phyloP scores from a whole-genome alignment of 2,113 vertebrate species.

The Sorex fumeus region DNA sequence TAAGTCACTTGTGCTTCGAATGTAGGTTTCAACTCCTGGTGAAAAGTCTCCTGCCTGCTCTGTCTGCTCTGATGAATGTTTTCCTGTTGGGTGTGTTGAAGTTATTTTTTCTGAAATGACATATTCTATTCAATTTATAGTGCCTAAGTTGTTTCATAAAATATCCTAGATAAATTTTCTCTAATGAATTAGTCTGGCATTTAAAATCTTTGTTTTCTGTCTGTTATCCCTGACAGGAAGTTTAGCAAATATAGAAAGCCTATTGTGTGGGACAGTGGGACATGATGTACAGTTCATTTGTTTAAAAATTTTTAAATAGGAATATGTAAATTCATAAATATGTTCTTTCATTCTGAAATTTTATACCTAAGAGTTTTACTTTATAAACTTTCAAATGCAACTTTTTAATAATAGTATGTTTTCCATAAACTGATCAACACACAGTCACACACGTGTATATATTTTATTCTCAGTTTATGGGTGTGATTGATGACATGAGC shows the following conservation, averaged over 20 bases:
- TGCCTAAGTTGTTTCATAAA: slow-evolving; percentile 46
- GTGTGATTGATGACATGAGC: too few species aligned
- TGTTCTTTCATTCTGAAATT: slow-evolving; percentile 25
- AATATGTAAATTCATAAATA: neutral
- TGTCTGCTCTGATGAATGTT: slow-evolving; percentile 64
- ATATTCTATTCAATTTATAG: slow-evolving; percentile 30
- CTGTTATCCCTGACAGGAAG: slow-evolving; percentile 7
- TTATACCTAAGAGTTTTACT: neutral
- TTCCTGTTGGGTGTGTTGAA: slow-evolving; percentile 61
- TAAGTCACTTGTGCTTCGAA: slow-evolving; percentile 57
- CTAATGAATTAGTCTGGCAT: slow-evolving; percentile 57
- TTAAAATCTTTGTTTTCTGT: slow-evolving; percentile 61
- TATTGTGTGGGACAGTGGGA: neutral
- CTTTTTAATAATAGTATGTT: neutral
- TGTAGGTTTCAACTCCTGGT: slow-evolving; percentile 30
- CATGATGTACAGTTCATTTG: neutral
- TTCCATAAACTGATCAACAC: too few species aligned
- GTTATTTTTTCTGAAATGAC: slow-evolving; percentile 67
- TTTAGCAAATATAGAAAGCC: slow-evolving; percentile 45
- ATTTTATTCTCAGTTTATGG: too few species aligned
- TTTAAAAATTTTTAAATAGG: neutral
- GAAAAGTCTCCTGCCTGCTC: slow-evolving; percentile 60
- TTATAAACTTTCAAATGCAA: slow-evolving; percentile 32
- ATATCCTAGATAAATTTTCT: slow-evolving; percentile 66
- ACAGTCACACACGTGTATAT: too few species aligned